Evolutionary conservation across 2,113 vertebrate species (phyloP), one percentile per base, ranked within the genome.

Genomic region (Picathartes gymnocephalus): DNA sequence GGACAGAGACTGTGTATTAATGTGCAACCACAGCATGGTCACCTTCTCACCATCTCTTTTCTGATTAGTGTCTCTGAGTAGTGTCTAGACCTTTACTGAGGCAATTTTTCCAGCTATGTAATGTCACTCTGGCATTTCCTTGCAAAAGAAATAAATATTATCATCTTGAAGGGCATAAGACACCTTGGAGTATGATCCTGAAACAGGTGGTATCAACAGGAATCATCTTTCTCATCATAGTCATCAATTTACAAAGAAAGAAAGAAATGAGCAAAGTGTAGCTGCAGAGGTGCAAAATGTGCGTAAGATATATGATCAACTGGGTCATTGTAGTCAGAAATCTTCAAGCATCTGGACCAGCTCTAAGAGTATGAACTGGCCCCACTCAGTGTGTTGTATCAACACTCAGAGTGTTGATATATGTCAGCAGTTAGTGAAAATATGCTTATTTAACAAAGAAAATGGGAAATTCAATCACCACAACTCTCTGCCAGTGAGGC

Each of bases 301-400:
- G 14, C 21, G 42, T 12, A 42, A 81, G n/a, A 72, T 33, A 47
- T 1, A 15, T 19, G 28, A 79, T 7, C 47, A 79, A 40, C 5
- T 2, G 3, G 22, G 20, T 30, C 0, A 0, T 27, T 35, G 33
- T 1, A 16, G 6, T 45, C 15, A 82, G 45, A 48, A 56, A 39
- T 64, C 15, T 72, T 50, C 23, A 60, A 71, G n/a, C 4, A 56
- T 4, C 15, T 77, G 28, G 40, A 65, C 42, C 31, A 92, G 28
- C 21, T 72, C 61, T 44, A 22, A 84, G 27, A 65, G 3, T 13
- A 56, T 35, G 7, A 91, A 47, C 33, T 73, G 33, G 27, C 47
- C 30, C 27, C 58, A 39, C 16, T 27, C 50, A 28, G 33, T 45
- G 22, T 11, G 11, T 39, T 39, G 39, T 39, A 39, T 39, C 39